phyloP scores from a whole-genome alignment of 53 echinoderm and acorn worm species.

The Actinopyga echinites region DNA sequence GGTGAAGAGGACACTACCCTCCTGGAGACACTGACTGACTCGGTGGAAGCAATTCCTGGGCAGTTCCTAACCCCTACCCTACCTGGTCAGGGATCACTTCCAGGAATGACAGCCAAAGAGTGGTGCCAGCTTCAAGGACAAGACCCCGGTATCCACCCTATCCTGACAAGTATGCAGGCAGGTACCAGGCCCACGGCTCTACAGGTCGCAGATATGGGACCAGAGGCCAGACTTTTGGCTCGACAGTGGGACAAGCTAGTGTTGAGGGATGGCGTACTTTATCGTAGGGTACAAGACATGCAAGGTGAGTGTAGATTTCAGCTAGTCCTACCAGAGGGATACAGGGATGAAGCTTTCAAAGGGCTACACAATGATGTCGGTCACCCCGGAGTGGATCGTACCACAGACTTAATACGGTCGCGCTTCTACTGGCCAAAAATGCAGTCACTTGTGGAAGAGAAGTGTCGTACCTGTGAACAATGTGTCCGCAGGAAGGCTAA shows the following conservation, averaged over 20 bases:
- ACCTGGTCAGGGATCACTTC: conserved; percentile 31
- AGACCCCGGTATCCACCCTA: conserved; percentile 24
- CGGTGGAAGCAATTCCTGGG: conserved; percentile 19
- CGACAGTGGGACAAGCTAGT: conserved; percentile 45
- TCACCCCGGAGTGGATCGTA: conserved; percentile 51
- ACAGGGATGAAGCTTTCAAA: conserved; percentile 40
- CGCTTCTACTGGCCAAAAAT: conserved; percentile 63
- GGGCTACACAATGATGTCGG: conserved; percentile 51
- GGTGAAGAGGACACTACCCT: conserved; percentile 1
- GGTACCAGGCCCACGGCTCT: background rate
- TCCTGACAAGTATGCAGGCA: background rate
- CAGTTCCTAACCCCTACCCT: background rate
- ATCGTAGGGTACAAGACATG: conserved; percentile 8
- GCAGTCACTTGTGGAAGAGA: background rate
- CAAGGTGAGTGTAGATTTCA: conserved; percentile 23
- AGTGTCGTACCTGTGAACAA: conserved; percentile 12
- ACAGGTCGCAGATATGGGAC: conserved; percentile 1
- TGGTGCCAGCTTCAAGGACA: conserved; percentile 21
- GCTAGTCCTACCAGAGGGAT: conserved; percentile 50
- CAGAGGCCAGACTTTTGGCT: conserved; percentile 29
- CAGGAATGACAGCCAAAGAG: background rate
- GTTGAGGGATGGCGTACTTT: conserved; percentile 48
- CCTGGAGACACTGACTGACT: conserved; percentile 51
- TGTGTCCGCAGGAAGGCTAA: conserved; percentile 42
- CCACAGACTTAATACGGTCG: conserved; percentile 25